phyloP scores from a whole-genome alignment of 2,888 invertebrate species.

The Rotaria sp. region DNA sequence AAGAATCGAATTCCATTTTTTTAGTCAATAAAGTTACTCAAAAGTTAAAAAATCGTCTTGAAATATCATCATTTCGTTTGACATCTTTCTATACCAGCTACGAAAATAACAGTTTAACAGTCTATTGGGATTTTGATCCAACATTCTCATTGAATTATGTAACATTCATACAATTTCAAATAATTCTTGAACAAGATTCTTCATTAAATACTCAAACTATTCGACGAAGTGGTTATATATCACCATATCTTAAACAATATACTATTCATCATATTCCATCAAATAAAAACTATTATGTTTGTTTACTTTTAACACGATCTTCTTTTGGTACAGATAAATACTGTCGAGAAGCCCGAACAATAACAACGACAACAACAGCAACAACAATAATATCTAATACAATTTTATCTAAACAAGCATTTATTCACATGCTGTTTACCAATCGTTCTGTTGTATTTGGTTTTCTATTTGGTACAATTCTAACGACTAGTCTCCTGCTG shows the following conservation, averaged over 20 bases:
- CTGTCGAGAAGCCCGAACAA: neutral
- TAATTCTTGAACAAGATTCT: slow-evolving; percentile 4
- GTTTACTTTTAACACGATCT: slow-evolving; percentile 14
- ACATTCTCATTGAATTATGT: neutral
- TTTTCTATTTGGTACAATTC: neutral
- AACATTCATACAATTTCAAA: neutral
- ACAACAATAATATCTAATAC: neutral
- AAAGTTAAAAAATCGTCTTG: neutral
- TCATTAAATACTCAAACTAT: neutral
- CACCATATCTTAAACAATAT: slow-evolving; percentile 9
- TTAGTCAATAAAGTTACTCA: neutral
- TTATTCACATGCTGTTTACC: neutral
- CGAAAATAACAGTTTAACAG: neutral
- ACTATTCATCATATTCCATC: neutral
- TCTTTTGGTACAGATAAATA: slow-evolving; percentile 13
- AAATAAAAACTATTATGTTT: slow-evolving; percentile 12
- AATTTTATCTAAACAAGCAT: neutral
- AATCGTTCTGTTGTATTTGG: slow-evolving; percentile 14
- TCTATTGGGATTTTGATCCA: neutral
- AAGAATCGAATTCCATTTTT: too few relatives aligned
- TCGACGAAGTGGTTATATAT: neutral
- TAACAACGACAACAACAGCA: neutral
- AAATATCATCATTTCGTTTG: neutral
- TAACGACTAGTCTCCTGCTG: neutral
- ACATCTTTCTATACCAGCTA: neutral